phyloP scores from a whole-genome alignment of 2,888 invertebrate species.

The Andrena hattorfiana region DNA sequence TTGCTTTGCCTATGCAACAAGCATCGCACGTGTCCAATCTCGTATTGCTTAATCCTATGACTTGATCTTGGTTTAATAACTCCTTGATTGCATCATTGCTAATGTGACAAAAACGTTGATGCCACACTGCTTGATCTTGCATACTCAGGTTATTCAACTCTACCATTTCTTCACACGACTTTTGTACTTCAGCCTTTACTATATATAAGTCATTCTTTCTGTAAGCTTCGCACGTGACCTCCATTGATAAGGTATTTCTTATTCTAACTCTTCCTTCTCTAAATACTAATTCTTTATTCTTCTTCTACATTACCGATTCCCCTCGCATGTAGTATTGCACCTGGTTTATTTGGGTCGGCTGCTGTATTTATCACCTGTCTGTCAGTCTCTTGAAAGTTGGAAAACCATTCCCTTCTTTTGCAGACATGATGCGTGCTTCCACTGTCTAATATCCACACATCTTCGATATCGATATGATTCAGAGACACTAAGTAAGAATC shows the following conservation, averaged over 20 bases:
- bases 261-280: constrained; percentile 9
- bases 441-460: constrained; percentile 19
- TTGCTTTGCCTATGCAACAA: no score
- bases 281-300: constrained; percentile 9
- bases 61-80: no score
- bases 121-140: no score
- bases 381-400: not conserved
- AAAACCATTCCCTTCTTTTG: constrained; percentile 25
- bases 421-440: constrained; percentile 19
- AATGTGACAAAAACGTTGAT: no score
- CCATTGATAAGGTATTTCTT: not conserved
- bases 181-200: no score
- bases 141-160: no score
- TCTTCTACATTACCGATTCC: constrained; percentile 13
- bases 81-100: no score
- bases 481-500: constrained; percentile 1
- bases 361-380: constrained; percentile 22
- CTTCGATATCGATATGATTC: not conserved
- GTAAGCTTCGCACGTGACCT: constrained; percentile 16
- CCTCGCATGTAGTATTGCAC: constrained; percentile 2
- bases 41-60: no score
- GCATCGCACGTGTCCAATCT: no score
- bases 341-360: constrained; percentile 12
- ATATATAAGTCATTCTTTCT: constrained; percentile 12
- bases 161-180: no score